These are phyloP conservation scores for Pseudomyrmex sp. DNA, from an alignment of 1,140 invertebrate genomes.

Conservation along the genomic window DNA sequence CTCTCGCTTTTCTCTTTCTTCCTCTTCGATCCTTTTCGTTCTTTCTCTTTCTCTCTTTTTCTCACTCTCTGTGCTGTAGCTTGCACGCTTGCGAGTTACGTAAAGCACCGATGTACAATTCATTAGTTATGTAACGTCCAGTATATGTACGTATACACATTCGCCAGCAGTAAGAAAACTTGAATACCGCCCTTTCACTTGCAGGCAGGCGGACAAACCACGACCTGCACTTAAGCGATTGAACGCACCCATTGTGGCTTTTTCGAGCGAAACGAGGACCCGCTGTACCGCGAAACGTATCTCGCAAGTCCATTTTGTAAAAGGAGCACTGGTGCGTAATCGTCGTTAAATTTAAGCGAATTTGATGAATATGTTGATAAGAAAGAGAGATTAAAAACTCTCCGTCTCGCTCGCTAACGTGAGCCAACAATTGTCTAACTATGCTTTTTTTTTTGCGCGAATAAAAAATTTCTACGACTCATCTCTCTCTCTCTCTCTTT, in stretches of 20 bases:
- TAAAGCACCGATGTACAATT: conserved; percentile 71
- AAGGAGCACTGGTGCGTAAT: conserved; percentile 61
- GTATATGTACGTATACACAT: conserved; percentile 61
- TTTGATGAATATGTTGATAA: conserved; percentile 47
- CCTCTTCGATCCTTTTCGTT: neutral
- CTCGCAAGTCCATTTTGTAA: conserved; percentile 66
- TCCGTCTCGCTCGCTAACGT: neutral
- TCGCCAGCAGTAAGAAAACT: conserved; percentile 54
- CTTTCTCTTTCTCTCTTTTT: neutral
- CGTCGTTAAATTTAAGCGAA: conserved; percentile 65
- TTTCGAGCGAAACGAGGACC: conserved; percentile 68
- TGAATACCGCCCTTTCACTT: conserved; percentile 40
- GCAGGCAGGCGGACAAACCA: conserved; percentile 69
- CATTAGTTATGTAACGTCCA: conserved; percentile 73
- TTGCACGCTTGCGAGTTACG: conserved; percentile 37
- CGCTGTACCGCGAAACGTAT: conserved; percentile 57
- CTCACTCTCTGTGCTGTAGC: neutral
- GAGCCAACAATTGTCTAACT: conserved; percentile 7
- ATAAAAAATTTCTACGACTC: too few relatives aligned
- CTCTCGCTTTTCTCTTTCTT: conserved; percentile 4
- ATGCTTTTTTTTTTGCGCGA: neutral
- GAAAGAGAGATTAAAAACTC: conserved; percentile 28
- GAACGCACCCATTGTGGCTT: conserved; percentile 72
- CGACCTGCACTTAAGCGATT: conserved; percentile 75
- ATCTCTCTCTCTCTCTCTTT: too few relatives aligned